Evolutionary conservation across 2,113 vertebrate species (phyloP), one percentile per base, ranked within the genome.

Genomic region (Platichthys flesus): DNA sequence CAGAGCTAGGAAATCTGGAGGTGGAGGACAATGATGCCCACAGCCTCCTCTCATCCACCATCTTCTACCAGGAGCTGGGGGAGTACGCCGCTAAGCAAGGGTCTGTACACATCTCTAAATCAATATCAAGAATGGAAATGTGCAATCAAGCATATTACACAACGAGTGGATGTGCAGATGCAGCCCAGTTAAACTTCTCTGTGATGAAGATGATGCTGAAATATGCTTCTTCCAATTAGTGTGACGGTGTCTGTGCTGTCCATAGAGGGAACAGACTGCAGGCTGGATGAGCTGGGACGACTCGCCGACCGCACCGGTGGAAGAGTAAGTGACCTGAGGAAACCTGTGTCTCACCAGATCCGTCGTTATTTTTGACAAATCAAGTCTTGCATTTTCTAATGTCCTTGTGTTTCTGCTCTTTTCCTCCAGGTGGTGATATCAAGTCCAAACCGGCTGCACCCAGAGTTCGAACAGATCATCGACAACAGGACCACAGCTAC

Each of bases 161-260:
- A 10, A 12, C 37, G 37, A 60, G 47, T 73, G 28, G 31, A 68
- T 18, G 51, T 23, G 14, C 5, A 67, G 37, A 65, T 6, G 26
- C 0, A 54, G 0, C 8, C 5, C 1, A 18, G 42, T 31, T 9
- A 67, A 21, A 28, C 45, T 75, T 42, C n/a, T 21, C 57, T 54
- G 54, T 57, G 56, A 83, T 66, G 42, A 55, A 31, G 13, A 28
- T 85, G 55, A 24, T 23, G 21, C 37, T 85, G 59, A 69, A 18
- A 71, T 56, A 5, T 69, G 54, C 35, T 73, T 71, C 49, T 76
- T 69, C 74, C 40, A 8, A 8, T 77, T 57, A 95, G 94, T 23
- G 94, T 95, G 67, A 92, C 89, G 0, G 93, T 95, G 63, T 95
- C 94, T 28, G 93, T 95, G 79, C 66, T 95, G 88, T 89, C 94